Evolutionary conservation across 1,140 invertebrate species (phyloP).

Genomic region (Steinernema feltiae): DNA sequence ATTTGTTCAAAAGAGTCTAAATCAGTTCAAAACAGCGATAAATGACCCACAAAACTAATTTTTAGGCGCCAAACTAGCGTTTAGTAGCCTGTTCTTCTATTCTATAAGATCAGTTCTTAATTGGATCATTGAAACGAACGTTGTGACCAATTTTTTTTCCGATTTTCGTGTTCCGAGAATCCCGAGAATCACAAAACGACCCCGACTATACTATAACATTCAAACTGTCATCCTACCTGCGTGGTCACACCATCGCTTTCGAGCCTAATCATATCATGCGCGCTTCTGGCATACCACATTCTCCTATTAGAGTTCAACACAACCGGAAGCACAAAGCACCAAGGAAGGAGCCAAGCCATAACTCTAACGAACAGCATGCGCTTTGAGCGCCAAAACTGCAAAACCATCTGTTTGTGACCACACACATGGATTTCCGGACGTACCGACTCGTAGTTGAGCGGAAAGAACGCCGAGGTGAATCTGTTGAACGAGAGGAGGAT

Average conservation of each 20-base stretch:
- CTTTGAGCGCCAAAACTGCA: background rate
- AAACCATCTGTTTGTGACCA: too few relatives aligned
- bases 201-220: too few relatives aligned
- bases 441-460: background rate
- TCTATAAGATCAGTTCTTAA: too few relatives aligned
- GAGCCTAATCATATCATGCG: background rate
- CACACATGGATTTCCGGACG: background rate
- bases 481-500: background rate
- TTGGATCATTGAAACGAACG: too few relatives aligned
- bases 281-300: background rate
- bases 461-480: background rate
- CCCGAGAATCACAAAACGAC: too few relatives aligned
- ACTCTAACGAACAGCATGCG: background rate
- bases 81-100: too few relatives aligned
- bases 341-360: background rate
- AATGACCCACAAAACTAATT: too few relatives aligned
- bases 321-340: background rate
- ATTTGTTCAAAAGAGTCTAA: too few relatives aligned
- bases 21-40: too few relatives aligned
- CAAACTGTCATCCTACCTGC: background rate
- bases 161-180: too few relatives aligned
- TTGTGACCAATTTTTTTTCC: too few relatives aligned
- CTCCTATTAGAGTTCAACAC: background rate
- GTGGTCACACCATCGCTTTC: background rate
- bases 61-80: too few relatives aligned